Conservation (phyloP, 2,797 vertebrate genomes). For the Leptodactylus fallax region DNA sequence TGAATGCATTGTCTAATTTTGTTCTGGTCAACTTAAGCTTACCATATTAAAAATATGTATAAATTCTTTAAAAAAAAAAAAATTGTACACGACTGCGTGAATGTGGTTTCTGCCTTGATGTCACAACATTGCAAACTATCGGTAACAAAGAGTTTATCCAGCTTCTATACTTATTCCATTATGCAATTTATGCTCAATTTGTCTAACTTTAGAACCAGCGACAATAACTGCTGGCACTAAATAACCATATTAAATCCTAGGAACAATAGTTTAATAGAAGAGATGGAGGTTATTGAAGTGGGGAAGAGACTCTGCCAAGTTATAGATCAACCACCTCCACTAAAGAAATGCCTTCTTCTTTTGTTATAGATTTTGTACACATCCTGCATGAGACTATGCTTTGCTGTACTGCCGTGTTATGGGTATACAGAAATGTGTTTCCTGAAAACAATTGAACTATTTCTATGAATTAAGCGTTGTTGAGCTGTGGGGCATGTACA, state of each 20-base stretch:
- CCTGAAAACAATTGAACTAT: background rate
- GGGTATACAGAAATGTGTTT: background rate
- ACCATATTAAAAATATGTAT: background rate
- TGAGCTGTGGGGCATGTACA: background rate
- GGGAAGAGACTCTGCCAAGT: background rate
- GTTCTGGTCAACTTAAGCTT: background rate
- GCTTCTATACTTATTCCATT: background rate
- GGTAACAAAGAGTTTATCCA: background rate
- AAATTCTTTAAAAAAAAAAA: background rate
- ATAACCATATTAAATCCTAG: background rate
- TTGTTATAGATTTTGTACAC: background rate
- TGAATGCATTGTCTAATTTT: background rate
- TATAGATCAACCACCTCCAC: background rate
- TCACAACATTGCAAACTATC: background rate
- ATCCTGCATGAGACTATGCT: background rate
- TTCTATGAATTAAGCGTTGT: background rate
- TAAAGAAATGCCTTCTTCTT: background rate
- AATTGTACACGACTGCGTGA: background rate
- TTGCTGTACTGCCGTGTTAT: background rate
- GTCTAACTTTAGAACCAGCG: background rate
- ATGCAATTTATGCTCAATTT: background rate
- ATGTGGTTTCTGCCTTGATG: background rate
- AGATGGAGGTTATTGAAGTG: background rate
- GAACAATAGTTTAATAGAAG: slow-evolving; percentile 3
- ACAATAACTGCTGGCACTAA: background rate